Evolutionary conservation across 2,888 invertebrate genomes (phyloP), one percentile per base, ranked within the genome.

Genomic region (Sisyra terminalis): DNA sequence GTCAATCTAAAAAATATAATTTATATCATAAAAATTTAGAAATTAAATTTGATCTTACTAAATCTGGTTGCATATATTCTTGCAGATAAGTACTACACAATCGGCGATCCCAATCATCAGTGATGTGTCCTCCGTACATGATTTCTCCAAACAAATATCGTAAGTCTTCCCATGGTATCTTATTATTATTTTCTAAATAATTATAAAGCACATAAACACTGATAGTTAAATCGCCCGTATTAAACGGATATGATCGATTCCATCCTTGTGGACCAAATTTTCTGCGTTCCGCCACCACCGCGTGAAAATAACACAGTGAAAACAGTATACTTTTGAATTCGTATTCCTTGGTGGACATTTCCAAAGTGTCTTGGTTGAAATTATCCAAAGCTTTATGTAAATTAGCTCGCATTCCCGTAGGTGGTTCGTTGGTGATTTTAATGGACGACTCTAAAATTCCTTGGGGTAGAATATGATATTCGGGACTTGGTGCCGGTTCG

Each of bases 81-180:
- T 84, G 71, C 37, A 94, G 66, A 62, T 86, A 89, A 1, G 82
- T 85, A 40, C 80, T 71, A 55, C 93, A 94, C 3, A 94, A 70
- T 30, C 86, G 68, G 38, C 93, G 67, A 60, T 94, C 93, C 89
- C 92, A 93, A 60, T 94, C 93, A 56, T 94, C 93, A 0, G 93
- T 93, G 52, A 94, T 93, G 57, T 94, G 94, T 0, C 94, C 94
- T 1, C 93, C 93, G 56, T 94, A 94, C 93, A 94, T 93, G 51
- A 94, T 94, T 65, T 94, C 93, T 0, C 93, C 94, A 57, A 94
- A 93, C 13, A 94, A 66, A 59, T 93, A 94, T 2, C 93, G 73
- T 51, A 94, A 63, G 64, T 94, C 93, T 60, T 93, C 93, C 88
- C 89, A 94, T 0, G 93, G 93, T 4, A 92, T 83, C 50, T 79